A percentile compares a stretch with the other conserved stretches of the same genome.
Conservation (phyloP, 2,888 invertebrate genomes). For the Nomada goodeniana region DNA sequence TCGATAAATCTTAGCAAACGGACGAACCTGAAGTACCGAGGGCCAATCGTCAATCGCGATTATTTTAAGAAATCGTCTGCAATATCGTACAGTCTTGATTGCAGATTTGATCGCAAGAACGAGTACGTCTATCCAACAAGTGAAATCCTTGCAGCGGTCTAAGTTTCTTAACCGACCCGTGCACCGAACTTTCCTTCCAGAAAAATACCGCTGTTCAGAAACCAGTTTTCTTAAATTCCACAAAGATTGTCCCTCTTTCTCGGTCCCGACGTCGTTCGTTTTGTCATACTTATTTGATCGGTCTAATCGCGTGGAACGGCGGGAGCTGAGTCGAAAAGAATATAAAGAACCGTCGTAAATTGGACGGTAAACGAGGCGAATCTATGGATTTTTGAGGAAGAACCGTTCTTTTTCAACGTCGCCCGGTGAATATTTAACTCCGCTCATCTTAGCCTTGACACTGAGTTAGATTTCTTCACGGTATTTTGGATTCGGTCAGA, state of each 20-base stretch:
- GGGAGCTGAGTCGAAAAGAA: conserved; percentile 1
- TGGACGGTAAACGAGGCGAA: conserved; percentile 7
- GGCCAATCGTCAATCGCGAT: background rate
- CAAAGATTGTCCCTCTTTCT: background rate
- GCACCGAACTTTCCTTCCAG: conserved; percentile 4
- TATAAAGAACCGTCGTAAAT: conserved; percentile 22
- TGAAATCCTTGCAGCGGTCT: background rate
- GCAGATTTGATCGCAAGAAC: background rate
- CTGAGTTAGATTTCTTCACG: background rate
- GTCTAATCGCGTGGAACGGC: background rate
- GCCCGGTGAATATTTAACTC: conserved; percentile 8
- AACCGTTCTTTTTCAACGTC: conserved; percentile 21
- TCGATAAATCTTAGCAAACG: conserved; percentile 8
- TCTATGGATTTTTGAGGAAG: conserved; percentile 7
- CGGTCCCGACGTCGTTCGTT: background rate
- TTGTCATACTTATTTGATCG: background rate
- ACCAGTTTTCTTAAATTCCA: conserved; percentile 59
- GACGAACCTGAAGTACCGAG: background rate
- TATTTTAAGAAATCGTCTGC: background rate
- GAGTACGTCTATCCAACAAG: too few relatives aligned
- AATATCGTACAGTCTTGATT: too few relatives aligned
- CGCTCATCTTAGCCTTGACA: background rate
- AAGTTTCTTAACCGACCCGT: background rate
- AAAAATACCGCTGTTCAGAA: background rate
- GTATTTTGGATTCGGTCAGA: background rate